These are phyloP conservation scores for Copidosoma aretas DNA, from an alignment of 2,888 invertebrate genomes.

Conservation along the genomic window DNA sequence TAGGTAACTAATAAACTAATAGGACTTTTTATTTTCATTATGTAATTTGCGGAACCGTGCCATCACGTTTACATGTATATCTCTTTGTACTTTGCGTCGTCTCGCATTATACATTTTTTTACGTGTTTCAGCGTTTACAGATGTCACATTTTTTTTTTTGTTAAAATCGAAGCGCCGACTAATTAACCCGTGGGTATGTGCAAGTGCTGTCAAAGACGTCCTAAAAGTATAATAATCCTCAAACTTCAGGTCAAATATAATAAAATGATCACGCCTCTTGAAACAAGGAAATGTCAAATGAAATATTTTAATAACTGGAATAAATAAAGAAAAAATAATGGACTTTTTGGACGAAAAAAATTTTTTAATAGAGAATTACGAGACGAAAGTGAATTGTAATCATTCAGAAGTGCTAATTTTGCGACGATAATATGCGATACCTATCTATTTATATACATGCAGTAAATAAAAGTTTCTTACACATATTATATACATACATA, in stretches of 20 bases:
- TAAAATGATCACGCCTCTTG: conserved; percentile 4
- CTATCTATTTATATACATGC: conserved; percentile 32
- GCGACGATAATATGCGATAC: conserved; percentile 19
- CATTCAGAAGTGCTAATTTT: conserved; percentile 29
- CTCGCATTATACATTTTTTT: conserved; percentile 19
- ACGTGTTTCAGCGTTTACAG: conserved; percentile 10
- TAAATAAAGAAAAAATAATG: conserved; percentile 16
- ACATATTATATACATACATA: no score
- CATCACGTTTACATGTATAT: conserved; percentile 34
- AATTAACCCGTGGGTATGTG: conserved; percentile 46
- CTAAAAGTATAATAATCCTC: conserved; percentile 18
- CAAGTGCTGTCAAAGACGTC: conserved; percentile 39
- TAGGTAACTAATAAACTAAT: conserved; percentile 28
- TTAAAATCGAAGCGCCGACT: conserved; percentile 26
- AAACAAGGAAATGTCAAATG: conserved; percentile 15
- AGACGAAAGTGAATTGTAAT: conserved; percentile 27
- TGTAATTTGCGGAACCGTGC: conserved; percentile 39
- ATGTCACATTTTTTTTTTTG: conserved; percentile 9
- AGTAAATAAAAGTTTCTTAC: conserved; percentile 34
- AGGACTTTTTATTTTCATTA: conserved; percentile 28
- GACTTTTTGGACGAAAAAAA: background rate
- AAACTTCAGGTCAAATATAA: background rate
- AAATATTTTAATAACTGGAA: conserved; percentile 35
- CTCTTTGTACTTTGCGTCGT: conserved; percentile 31
- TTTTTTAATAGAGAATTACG: conserved; percentile 18